Evolutionary conservation across 1,140 invertebrate species (phyloP), one percentile per base, ranked within the genome.

Genomic region (Rhizoglyphus robini): DNA sequence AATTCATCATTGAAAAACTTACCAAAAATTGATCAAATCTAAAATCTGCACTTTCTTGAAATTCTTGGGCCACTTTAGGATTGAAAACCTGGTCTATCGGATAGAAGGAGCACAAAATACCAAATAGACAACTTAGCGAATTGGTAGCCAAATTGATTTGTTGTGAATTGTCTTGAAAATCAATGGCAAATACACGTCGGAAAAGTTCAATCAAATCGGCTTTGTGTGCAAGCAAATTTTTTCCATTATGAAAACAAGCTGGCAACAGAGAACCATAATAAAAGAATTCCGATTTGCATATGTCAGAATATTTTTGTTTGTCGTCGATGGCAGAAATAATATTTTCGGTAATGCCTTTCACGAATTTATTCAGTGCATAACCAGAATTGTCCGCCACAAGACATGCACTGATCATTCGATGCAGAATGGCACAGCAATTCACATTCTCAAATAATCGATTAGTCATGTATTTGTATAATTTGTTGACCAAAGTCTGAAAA

Each of bases 381-480:
- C 36, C 36, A 32, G 51, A 54, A 8, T 54, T 23, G 23, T 32
- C 51, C 20, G 23, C 31, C 23, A 8, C 8, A 25, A 54, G 8
- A 15, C 23, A 27, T 8, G 20, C 51, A 25, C 8, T 8, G 23
- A 54, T 20, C 23, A 54, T 25, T 32, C 23, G 8, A 8, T 54
- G 51, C 8, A 54, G 51, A 54, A 54, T 54, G 23, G 31, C 8
- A 54, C 51, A 54, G 36, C 51, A 27, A 32, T 54, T 20, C 8
- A 23, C 51, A 25, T 32, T 41, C 20, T 94, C 90, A 49, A 88
- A 83, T 8, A 88, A 84, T 23, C 82, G 81, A 18, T 81, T 80
- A 0, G 81, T 83, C 0, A 88, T 80, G 75, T 89, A 92, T 5
- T 78, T 75, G 36, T 82, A 81, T 4, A 92, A 77, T 73, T 88